Evolutionary conservation across 2,797 vertebrate genomes (phyloP), one percentile per base, ranked within the genome.

Genomic region (Setipinna tenuifilis): DNA sequence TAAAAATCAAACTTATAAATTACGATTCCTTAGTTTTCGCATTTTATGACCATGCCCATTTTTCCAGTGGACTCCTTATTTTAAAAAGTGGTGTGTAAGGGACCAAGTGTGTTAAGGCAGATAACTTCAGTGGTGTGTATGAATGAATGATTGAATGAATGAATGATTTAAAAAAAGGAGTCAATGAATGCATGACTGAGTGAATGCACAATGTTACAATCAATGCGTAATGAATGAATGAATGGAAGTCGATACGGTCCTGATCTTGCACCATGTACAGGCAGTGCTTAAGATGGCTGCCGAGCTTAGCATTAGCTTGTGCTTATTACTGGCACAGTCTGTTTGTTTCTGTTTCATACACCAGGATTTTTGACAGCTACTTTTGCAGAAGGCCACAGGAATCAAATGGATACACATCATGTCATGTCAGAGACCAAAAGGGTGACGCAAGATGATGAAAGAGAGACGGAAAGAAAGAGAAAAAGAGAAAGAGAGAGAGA

Each of bases 361-460:
- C 35, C 31, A 12, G 71, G 31, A 21, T 19, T 10, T 10, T 78
- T 44, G 17, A 41, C 68, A 41, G 31, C 65, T 31, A 9, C 71
- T 21, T 78, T 78, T 78, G 71, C 19, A 78, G 83, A 87, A 90
- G 92, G 91, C 93, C 93, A 92, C 93, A 91, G 93, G 92, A 94
- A 94, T 93, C 91, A 93, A 94, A 90, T 88, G 78, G 85, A 93
- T 89, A 87, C 89, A 41, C 88, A 35, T 28, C 62, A 68, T 31
- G 14, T 25, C 65, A 71, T 71, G 28, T 71, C 65, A 35, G 62
- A 71, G 28, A 6, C 31, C 68, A 78, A 78, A 21, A 21, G 71
- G 4, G 31, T 21, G 35, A 78, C 17, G 71, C 71, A 78, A 78
- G 71, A 78, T 44, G 71, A 78, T 44, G 31, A 78, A 83, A 91